A percentile compares a stretch with the other conserved stretches of the same genome.
Conservation (phyloP, 2,797 vertebrate genomes). For the Zenarchopterus dispar region DNA sequence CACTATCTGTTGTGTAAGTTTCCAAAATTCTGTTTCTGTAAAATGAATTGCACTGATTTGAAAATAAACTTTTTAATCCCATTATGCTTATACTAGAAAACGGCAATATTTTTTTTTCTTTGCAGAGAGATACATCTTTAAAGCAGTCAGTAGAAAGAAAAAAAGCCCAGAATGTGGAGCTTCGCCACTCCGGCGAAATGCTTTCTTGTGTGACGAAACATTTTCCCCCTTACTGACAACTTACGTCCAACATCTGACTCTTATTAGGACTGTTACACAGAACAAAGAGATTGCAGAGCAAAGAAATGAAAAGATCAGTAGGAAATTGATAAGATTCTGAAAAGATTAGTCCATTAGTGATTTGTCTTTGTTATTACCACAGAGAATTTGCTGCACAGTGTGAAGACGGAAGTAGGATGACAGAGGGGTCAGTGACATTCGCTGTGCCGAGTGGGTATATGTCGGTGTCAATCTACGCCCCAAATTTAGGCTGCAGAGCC, state of each 20-base stretch:
- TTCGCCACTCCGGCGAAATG: slow-evolving; percentile 73
- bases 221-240: slow-evolving; percentile 54
- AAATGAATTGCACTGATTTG: neutral
- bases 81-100: slow-evolving; percentile 10
- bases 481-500: slow-evolving; percentile 56
- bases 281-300: slow-evolving; percentile 59
- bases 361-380: slow-evolving; percentile 16
- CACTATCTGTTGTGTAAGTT: slow-evolving; percentile 5
- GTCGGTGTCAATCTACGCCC: slow-evolving; percentile 57
- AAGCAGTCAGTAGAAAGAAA: slow-evolving; percentile 39
- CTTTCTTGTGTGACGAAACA: slow-evolving; percentile 78
- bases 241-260: slow-evolving; percentile 74
- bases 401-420: slow-evolving; percentile 10
- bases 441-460: slow-evolving; percentile 19
- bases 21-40: neutral
- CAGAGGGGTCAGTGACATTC: neutral
- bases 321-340: slow-evolving; percentile 55
- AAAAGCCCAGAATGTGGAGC: slow-evolving; percentile 38
- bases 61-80: neutral
- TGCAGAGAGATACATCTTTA: slow-evolving; percentile 45
- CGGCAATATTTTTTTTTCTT: slow-evolving; percentile 16
- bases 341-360: slow-evolving; percentile 44
- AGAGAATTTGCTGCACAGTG: slow-evolving; percentile 11
- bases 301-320: slow-evolving; percentile 51
- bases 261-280: slow-evolving; percentile 63